A percentile compares a stretch with the other conserved stretches of the same genome.
These are phyloP conservation scores for Phlogophora meticulosa DNA, from an alignment of 2,888 invertebrate genomes.

Conservation along the genomic window DNA sequence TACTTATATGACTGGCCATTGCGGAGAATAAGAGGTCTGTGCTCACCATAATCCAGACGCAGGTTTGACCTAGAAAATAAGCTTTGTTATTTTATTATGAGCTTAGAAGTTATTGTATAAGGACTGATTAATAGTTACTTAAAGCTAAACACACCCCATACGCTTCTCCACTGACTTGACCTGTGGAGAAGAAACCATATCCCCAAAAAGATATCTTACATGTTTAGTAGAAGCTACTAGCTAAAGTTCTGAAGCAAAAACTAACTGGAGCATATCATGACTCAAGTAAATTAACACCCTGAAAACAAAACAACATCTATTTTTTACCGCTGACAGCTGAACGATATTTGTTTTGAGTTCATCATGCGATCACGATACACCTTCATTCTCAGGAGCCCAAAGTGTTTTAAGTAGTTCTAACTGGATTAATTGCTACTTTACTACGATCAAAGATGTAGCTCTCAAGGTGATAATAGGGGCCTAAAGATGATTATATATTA, in stretches of 20 bases:
- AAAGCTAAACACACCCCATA: no score
- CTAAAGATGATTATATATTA: constrained; percentile 72
- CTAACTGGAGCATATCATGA: constrained; percentile 35
- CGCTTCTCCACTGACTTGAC: no score
- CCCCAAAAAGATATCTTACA: no score
- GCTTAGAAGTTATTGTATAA: no score
- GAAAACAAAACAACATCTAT: constrained; percentile 30
- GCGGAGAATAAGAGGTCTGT: constrained; percentile 86
- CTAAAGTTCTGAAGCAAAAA: not conserved
- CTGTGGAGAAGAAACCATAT: no score
- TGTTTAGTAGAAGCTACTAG: not conserved
- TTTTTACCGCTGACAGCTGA: constrained; percentile 61
- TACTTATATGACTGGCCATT: constrained; percentile 86
- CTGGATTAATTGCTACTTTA: constrained; percentile 74
- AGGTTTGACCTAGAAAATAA: constrained; percentile 79
- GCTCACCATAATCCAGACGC: constrained; percentile 86
- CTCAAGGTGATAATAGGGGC: constrained; percentile 75
- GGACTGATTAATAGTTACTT: no score
- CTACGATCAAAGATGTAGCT: constrained; percentile 68
- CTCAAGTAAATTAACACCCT: constrained; percentile 26
- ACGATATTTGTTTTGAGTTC: constrained; percentile 76
- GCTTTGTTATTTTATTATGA: constrained; percentile 8
- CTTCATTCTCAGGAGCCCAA: constrained; percentile 63
- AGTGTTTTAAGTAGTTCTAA: constrained; percentile 61
- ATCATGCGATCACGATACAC: constrained; percentile 68